A percentile compares a stretch with the other conserved stretches of the same genome.
Conservation (phyloP, 2,113 vertebrate species). For the Hyperopisus bebe region DNA sequence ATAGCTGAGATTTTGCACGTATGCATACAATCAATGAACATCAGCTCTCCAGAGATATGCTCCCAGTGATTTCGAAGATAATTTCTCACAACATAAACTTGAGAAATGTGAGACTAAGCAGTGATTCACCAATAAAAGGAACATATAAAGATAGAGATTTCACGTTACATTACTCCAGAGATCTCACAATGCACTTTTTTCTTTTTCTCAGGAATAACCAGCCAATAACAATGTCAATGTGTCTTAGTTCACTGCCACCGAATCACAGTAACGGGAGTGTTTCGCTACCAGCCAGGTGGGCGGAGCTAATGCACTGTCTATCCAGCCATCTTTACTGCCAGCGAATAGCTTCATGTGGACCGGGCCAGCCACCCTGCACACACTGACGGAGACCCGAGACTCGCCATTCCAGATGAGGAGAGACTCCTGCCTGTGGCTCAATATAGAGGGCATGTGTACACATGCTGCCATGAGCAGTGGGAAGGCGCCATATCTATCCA, state of each 20-base stretch:
- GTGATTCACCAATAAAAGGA: not conserved
- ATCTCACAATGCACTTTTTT: not conserved
- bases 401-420: conserved; percentile 54
- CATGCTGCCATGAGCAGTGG: conserved; percentile 41
- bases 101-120: not conserved
- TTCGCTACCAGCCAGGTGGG: not conserved
- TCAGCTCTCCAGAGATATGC: not conserved
- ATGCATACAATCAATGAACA: not conserved
- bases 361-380: not conserved
- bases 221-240: not conserved
- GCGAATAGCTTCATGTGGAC: not conserved
- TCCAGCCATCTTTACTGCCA: not conserved
- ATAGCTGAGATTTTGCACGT: not conserved
- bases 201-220: not conserved
- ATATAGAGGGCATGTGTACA: conserved; percentile 52
- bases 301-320: not conserved
- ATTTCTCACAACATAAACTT: conserved; percentile 5
- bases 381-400: conserved; percentile 33
- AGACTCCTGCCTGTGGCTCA: conserved; percentile 48
- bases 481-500: conserved; percentile 55
- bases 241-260: not conserved
- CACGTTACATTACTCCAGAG: not conserved
- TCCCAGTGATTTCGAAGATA: not conserved
- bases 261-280: not conserved
- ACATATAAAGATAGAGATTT: not conserved